Evolutionary conservation across 2,888 invertebrate species (phyloP).

Genomic region (Ypsolopha sequella): DNA sequence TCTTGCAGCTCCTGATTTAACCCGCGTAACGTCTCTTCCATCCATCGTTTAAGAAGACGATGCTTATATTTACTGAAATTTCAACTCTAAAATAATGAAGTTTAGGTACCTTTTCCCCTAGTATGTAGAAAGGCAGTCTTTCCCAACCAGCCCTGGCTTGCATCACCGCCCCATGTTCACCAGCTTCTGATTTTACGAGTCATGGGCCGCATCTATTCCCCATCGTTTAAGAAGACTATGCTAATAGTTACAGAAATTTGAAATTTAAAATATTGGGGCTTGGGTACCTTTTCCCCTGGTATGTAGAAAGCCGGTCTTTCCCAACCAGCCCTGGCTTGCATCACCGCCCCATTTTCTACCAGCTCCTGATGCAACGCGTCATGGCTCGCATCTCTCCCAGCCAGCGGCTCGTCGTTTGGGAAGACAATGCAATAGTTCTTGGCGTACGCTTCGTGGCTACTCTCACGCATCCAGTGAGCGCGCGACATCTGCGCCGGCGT

Average conservation of each 20-base stretch:
- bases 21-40: slow-evolving; percentile 73
- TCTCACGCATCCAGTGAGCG: slow-evolving; percentile 81
- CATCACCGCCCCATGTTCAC: not conserved
- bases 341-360: slow-evolving; percentile 83
- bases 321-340: slow-evolving; percentile 91
- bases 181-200: not conserved
- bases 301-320: slow-evolving; percentile 89
- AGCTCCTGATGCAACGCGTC: slow-evolving; percentile 71
- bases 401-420: slow-evolving; percentile 85
- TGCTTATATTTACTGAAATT: slow-evolving; percentile 7
- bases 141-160: not conserved
- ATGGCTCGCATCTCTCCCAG: slow-evolving; percentile 75
- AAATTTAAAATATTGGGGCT: too few relatives aligned
- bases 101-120: slow-evolving; percentile 24
- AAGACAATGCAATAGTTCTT: slow-evolving; percentile 84
- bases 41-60: slow-evolving; percentile 88
- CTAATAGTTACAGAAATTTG: too few relatives aligned
- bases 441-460: slow-evolving; percentile 91
- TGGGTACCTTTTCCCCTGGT: slow-evolving; percentile 35
- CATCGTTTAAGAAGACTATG: too few relatives aligned
- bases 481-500: slow-evolving; percentile 79
- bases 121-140: not conserved
- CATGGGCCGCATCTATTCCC: too few relatives aligned
- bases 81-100: too few relatives aligned
- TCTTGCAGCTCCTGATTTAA: slow-evolving; percentile 74